Percentiles rank a stretch among this genome's conserved stretches.
These are phyloP conservation scores for Morpho achilles DNA, from an alignment of 2,888 invertebrate genomes.

Conservation along the genomic window DNA sequence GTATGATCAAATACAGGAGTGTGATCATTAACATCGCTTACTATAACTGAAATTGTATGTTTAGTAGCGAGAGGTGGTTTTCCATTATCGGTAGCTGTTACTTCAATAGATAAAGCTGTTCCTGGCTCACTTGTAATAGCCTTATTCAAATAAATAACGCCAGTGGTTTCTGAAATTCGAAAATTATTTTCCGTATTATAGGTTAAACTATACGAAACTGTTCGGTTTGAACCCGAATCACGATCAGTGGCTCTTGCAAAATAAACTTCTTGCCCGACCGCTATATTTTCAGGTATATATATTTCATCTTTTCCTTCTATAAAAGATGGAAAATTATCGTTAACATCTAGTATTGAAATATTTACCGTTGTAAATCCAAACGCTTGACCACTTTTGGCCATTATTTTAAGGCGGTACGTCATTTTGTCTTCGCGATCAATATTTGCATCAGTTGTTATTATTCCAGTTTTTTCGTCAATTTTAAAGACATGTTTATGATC, in stretches of 20 bases:
- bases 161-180: constrained; percentile 90
- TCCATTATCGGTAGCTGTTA: constrained; percentile 92
- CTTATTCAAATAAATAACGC: constrained; percentile 92
- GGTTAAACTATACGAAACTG: constrained; percentile 88
- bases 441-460: constrained; percentile 86
- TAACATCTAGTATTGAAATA: constrained; percentile 90
- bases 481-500: constrained; percentile 88
- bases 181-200: constrained; percentile 90
- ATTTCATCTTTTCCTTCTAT: constrained; percentile 89
- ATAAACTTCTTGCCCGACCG: constrained; percentile 95
- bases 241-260: constrained; percentile 91
- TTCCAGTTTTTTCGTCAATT: constrained; percentile 88
- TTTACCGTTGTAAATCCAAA: constrained; percentile 90
- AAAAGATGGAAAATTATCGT: constrained; percentile 94
- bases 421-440: constrained; percentile 91
- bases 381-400: constrained; percentile 86
- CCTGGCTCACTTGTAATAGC: constrained; percentile 88
- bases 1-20: constrained; percentile 96
- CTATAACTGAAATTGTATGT: constrained; percentile 84
- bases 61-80: constrained; percentile 86
- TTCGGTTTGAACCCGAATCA: constrained; percentile 93
- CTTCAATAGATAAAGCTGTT: constrained; percentile 84
- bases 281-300: constrained; percentile 90
- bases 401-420: constrained; percentile 87
- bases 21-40: constrained; percentile 96